Percentiles rank a stretch among this genome's conserved stretches.
Evolutionary conservation across 2,797 vertebrate genomes (phyloP).

Genomic region (Hoplostethus mediterraneus): DNA sequence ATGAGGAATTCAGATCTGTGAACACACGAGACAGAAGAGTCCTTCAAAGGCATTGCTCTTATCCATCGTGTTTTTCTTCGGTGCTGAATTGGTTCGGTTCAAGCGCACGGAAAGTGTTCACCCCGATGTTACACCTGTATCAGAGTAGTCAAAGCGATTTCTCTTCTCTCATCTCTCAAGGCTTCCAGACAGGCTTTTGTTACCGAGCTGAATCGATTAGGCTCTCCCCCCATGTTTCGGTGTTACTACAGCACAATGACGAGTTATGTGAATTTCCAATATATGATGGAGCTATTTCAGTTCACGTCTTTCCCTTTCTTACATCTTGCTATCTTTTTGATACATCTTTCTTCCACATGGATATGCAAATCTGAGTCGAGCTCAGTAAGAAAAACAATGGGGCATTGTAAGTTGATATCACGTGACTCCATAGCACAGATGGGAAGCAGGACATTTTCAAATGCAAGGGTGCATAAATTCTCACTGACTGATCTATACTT

Average conservation of each 20-base stretch:
- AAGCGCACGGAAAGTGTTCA: constrained; percentile 5
- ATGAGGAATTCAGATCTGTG: constrained; percentile 20
- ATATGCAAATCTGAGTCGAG: background rate
- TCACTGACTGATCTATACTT: background rate
- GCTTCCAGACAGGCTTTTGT: constrained; percentile 2
- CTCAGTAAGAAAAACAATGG: background rate
- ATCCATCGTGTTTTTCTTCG: background rate
- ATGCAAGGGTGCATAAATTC: background rate
- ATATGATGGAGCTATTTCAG: background rate
- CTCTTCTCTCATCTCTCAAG: background rate
- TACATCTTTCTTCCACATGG: background rate
- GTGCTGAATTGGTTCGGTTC: constrained; percentile 3
- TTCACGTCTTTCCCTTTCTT: background rate
- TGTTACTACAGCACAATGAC: constrained; percentile 10
- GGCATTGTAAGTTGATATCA: background rate
- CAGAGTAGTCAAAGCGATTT: background rate
- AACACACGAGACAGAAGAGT: constrained; percentile 2
- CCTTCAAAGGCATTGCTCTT: background rate
- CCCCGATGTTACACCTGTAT: constrained; percentile 9
- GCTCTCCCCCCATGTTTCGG: background rate
- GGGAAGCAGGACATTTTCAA: background rate
- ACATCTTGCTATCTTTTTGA: background rate
- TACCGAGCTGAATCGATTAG: constrained; percentile 5
- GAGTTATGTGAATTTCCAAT: constrained; percentile 2
- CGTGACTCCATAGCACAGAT: background rate